A percentile compares a stretch with the other conserved stretches of the same genome.
Evolutionary conservation across 1,140 invertebrate genomes (phyloP).

Genomic region (Cryptotermes secundus): DNA sequence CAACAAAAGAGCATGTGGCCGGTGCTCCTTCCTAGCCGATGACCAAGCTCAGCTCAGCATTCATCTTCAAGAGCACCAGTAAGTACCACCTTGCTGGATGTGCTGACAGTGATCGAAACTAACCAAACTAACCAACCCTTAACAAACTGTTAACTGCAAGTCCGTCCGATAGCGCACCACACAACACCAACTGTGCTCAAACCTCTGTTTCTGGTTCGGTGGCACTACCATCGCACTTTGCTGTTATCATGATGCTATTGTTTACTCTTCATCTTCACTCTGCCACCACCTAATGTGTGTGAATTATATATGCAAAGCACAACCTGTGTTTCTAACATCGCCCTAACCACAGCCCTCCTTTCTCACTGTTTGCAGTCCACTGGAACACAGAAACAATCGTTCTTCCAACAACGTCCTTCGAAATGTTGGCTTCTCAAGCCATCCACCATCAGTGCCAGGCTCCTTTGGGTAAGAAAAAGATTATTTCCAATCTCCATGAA

Average conservation of each 20-base stretch:
- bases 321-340: conserved; percentile 15
- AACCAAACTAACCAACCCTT: conserved; percentile 10
- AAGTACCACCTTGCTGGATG: conserved; percentile 41
- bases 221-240: neutral
- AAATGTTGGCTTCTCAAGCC: conserved; percentile 30
- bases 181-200: no score
- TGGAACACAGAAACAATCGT: conserved; percentile 32
- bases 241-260: neutral
- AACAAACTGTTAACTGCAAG: neutral
- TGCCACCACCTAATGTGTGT: neutral
- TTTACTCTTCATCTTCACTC: conserved; percentile 5
- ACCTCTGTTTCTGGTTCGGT: no score
- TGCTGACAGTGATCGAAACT: neutral
- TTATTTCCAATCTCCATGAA: conserved; percentile 16
- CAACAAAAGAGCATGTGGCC: conserved; percentile 83
- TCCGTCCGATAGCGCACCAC: neutral
- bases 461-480: conserved; percentile 33
- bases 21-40: conserved; percentile 82
- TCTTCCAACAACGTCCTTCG: conserved; percentile 27
- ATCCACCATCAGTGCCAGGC: conserved; percentile 21
- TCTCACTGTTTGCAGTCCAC: conserved; percentile 22
- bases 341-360: conserved; percentile 18
- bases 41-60: conserved; percentile 71
- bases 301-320: neutral
- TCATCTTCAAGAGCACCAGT: conserved; percentile 66